Evolutionary conservation across 2,888 invertebrate species (phyloP), one percentile per base, ranked within the genome.

Genomic region (Pachycephus smyrnensis): DNA sequence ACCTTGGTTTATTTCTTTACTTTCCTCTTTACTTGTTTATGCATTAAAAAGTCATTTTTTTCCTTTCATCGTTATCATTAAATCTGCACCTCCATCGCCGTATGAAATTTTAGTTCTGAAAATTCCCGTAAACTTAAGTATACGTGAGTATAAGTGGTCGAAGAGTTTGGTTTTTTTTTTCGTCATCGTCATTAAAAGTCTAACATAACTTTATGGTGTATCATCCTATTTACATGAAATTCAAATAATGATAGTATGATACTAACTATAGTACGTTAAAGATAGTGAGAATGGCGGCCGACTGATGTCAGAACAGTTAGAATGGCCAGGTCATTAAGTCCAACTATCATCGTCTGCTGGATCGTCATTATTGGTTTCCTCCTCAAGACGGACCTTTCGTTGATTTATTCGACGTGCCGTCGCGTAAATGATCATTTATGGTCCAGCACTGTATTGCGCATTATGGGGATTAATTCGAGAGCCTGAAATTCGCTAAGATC

Each of bases 371-470:
- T 71, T 33, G 31, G 12, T 23, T 32, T 33, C 31, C 12, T 71
- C 31, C 32, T 55, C 55, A 9, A 55, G 71, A 33, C 15, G 2
- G 71, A 31, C 71, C 12, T 32, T 71, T 71, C 31, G 71, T 15
- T 71, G 71, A 71, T 71, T 31, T 71, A 71, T 71, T 3, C 31
- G 71, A 71, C 71, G 71, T 23, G 71, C 71, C 71, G 71, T 32
- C 71, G 31, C 4, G 31, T 71, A 71, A 31, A 71, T 15, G 55
- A 55, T 55, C 71, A 71, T 71, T 71, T 71, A 71, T 9, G 55
- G 55, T 23, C 9, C 6, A 55, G 55, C 55, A 23, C 55, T 55
- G 23, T 23, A 23, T 23, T 55, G 23, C 55, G 55, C 15, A 23
- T 23, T 55, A 23, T 23, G 55, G 23, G 55, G 9, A 55, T 55